Percentiles rank a stretch among this genome's conserved stretches.
Conservation (phyloP, 1,140 invertebrate genomes). For the Temnothorax nylanderi region DNA sequence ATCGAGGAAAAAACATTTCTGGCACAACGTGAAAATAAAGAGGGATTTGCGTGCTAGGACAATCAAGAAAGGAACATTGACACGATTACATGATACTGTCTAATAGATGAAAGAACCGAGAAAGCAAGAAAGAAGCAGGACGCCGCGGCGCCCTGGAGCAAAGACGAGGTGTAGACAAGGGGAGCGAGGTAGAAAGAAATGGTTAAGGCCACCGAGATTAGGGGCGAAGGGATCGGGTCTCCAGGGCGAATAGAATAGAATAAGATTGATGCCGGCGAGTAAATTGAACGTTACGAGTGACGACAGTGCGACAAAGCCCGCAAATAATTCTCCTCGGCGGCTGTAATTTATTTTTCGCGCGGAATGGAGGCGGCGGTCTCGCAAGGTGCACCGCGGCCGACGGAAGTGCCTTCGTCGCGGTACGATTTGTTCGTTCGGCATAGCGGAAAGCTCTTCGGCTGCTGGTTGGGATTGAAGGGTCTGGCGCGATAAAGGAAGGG, state of each 20-base stretch:
- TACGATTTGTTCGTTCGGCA: slow-evolving; percentile 44
- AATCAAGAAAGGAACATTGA: slow-evolving; percentile 58
- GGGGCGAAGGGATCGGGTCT: slow-evolving; percentile 42
- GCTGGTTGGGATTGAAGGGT: slow-evolving; percentile 31
- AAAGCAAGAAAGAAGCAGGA: slow-evolving; percentile 22
- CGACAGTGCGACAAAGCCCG: slow-evolving; percentile 72
- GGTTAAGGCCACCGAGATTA: slow-evolving; percentile 62
- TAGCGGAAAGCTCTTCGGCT: slow-evolving; percentile 15
- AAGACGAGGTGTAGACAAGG: background rate
- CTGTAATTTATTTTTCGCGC: slow-evolving; percentile 72
- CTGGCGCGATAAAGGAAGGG: slow-evolving; percentile 18
- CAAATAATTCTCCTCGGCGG: slow-evolving; percentile 66
- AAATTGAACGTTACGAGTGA: slow-evolving; percentile 76
- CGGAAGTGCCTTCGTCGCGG: slow-evolving; percentile 43
- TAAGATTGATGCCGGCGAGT: slow-evolving; percentile 75
- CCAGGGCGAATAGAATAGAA: slow-evolving; percentile 70
- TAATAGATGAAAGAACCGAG: slow-evolving; percentile 58
- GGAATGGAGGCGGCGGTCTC: background rate
- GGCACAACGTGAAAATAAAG: slow-evolving; percentile 11
- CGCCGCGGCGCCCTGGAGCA: background rate
- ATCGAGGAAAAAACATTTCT: background rate
- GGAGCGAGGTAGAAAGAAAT: slow-evolving; percentile 39
- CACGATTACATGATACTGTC: slow-evolving; percentile 64
- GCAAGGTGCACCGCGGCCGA: background rate
- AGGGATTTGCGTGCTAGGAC: slow-evolving; percentile 17